phyloP scores from a whole-genome alignment of 2,797 vertebrate species.

The Eospalax fontanierii region DNA sequence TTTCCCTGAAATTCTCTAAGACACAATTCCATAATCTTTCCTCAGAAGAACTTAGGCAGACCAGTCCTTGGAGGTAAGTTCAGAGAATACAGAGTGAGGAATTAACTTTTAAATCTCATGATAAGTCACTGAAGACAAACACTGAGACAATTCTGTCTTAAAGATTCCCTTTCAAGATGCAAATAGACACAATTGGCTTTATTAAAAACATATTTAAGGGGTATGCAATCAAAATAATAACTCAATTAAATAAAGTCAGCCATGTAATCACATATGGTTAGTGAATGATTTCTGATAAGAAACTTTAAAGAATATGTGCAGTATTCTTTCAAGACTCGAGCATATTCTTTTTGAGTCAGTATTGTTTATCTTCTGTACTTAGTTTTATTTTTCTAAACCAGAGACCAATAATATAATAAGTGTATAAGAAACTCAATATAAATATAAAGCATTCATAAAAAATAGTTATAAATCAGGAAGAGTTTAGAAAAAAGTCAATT shows the following conservation, averaged over 20 bases:
- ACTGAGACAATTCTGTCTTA: constrained; percentile 82
- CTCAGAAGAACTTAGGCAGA: background rate
- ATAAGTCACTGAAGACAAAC: constrained; percentile 74
- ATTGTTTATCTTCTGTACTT: background rate
- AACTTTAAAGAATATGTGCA: constrained; percentile 81
- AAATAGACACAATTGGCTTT: constrained; percentile 88
- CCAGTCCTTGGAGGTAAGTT: background rate
- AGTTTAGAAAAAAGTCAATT: constrained; percentile 35
- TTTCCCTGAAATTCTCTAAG: constrained; percentile 55
- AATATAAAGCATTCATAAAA: background rate
- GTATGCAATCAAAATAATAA: constrained; percentile 89
- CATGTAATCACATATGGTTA: constrained; percentile 84
- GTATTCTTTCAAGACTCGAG: constrained; percentile 65
- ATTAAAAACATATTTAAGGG: constrained; percentile 89
- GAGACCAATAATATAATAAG: background rate
- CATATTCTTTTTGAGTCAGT: background rate
- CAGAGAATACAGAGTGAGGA: background rate
- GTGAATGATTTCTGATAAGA: constrained; percentile 85
- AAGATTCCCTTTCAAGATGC: constrained; percentile 86
- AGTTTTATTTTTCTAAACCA: constrained; percentile 59
- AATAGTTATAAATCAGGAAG: background rate
- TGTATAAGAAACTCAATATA: background rate
- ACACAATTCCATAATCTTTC: background rate
- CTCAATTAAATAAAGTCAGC: constrained; percentile 85
- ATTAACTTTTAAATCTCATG: constrained; percentile 54